Evolutionary conservation across 2,113 vertebrate genomes (phyloP).

Genomic region (Falcunculus frontatus): DNA sequence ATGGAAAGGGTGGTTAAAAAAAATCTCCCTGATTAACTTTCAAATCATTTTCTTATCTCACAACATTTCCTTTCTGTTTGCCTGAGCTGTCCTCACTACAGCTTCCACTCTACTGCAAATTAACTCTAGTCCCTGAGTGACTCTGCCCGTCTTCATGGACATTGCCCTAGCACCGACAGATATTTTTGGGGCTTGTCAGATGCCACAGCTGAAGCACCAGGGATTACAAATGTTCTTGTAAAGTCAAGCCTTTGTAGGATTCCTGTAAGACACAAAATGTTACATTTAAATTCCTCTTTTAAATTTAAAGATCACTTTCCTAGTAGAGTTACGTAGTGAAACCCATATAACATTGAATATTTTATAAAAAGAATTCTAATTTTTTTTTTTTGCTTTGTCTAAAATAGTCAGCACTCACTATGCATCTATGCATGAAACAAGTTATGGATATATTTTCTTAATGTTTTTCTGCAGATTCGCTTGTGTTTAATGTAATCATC

Average conservation of each 20-base stretch:
- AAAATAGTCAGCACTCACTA: neutral
- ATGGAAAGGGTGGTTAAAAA: neutral
- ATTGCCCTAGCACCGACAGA: neutral
- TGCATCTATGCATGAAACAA: neutral
- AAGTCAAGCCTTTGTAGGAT: neutral
- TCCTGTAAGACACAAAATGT: neutral
- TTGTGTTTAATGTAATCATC: neutral
- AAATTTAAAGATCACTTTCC: neutral
- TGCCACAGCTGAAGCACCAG: neutral
- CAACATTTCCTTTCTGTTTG: neutral
- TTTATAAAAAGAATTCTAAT: neutral
- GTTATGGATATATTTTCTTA: neutral
- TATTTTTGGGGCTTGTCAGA: neutral
- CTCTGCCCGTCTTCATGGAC: neutral
- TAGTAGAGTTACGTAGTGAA: neutral
- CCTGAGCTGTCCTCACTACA: neutral
- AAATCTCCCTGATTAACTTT: neutral
- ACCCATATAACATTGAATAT: neutral
- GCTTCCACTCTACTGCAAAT: neutral
- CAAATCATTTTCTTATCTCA: neutral
- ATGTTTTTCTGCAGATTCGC: neutral
- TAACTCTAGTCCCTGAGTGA: neutral
- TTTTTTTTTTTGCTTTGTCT: neutral
- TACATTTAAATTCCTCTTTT: neutral
- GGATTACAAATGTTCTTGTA: neutral